These are phyloP conservation scores for Rhorus exstirpatorius DNA, from an alignment of 2,888 invertebrate species.

Conservation along the genomic window DNA sequence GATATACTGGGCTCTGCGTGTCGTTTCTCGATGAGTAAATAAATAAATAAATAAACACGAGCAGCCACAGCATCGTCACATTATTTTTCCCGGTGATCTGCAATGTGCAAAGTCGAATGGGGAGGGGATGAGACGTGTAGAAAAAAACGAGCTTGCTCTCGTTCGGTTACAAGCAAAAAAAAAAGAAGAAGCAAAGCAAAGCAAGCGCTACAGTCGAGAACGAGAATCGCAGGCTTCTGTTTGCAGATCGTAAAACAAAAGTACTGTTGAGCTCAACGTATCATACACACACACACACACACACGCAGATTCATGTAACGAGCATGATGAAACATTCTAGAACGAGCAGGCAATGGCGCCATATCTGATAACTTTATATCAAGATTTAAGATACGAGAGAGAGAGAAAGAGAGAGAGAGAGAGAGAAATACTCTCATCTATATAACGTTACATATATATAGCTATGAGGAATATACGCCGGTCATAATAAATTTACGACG, in stretches of 20 bases:
- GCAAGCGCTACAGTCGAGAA: constrained; percentile 36
- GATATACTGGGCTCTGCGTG: constrained; percentile 16
- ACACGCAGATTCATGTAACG: neutral
- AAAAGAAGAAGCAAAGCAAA: constrained; percentile 13
- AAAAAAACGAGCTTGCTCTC: constrained; percentile 45
- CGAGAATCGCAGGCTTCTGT: constrained; percentile 55
- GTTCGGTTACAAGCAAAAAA: constrained; percentile 27
- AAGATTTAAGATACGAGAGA: constrained; percentile 60
- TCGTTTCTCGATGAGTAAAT: constrained; percentile 16
- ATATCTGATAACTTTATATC: constrained; percentile 70
- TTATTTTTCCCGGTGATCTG: constrained; percentile 13
- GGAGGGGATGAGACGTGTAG: constrained; percentile 20
- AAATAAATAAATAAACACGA: neutral
- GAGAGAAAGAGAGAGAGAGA: too few relatives aligned
- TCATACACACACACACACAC: neutral
- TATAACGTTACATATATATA: constrained; percentile 12
- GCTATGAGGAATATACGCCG: constrained; percentile 22
- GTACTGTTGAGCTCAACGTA: constrained; percentile 20
- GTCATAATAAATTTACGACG: constrained; percentile 31
- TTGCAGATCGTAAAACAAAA: constrained; percentile 65
- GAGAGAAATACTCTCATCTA: constrained; percentile 60
- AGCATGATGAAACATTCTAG: constrained; percentile 52
- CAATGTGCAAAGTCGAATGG: constrained; percentile 14
- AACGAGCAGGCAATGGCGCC: constrained; percentile 60
- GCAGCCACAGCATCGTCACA: constrained; percentile 4